Conservation (phyloP, 2,113 vertebrate genomes). For the Dendrocopos noguchii region DNA sequence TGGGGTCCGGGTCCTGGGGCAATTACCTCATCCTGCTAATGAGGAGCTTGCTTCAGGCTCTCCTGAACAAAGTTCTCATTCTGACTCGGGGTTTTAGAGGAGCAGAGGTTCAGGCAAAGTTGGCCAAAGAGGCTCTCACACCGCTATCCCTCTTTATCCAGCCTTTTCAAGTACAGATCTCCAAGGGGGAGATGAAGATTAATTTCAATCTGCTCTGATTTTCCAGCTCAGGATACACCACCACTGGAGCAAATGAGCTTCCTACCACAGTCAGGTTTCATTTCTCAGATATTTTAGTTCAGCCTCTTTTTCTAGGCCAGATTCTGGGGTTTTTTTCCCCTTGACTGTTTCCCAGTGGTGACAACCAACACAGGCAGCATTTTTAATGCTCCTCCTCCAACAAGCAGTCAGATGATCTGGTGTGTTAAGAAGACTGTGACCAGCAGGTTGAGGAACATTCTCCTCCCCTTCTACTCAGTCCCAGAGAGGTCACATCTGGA, state of each 20-base stretch:
- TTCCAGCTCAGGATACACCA: neutral
- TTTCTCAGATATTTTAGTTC: neutral
- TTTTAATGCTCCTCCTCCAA: neutral
- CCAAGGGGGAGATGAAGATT: neutral
- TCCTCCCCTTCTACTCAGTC: too few relatives aligned
- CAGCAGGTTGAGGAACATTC: too few relatives aligned
- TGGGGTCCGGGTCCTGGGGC: neutral
- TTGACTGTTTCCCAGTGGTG: neutral
- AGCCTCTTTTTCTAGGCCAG: neutral
- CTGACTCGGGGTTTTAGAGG: neutral
- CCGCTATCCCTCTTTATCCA: neutral
- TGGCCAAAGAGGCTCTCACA: neutral
- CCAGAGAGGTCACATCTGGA: too few relatives aligned
- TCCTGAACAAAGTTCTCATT: neutral
- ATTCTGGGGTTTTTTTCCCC: neutral
- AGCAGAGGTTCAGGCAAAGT: neutral
- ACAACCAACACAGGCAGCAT: neutral
- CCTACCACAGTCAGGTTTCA: neutral
- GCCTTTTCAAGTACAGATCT: neutral
- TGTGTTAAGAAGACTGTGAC: too few relatives aligned
- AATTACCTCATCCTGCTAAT: conserved; percentile 16
- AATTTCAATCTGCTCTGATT: neutral
- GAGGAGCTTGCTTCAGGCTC: neutral
- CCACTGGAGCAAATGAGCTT: neutral
- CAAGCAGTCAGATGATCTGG: neutral